Conservation (phyloP, 2,888 invertebrate genomes). For the Furcula furcula region DNA sequence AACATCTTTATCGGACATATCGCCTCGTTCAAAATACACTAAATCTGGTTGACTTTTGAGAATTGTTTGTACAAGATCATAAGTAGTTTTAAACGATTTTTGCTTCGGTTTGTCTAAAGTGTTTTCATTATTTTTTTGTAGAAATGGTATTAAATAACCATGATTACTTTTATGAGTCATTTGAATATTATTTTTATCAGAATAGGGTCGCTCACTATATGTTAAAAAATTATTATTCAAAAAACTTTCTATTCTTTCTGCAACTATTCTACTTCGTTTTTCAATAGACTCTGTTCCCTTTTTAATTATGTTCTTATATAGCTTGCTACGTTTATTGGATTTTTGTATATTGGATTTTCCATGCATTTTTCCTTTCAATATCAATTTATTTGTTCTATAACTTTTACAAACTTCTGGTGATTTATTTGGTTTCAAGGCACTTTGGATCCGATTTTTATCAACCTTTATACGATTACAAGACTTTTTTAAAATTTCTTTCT, state of each 20-base stretch:
- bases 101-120: conserved; percentile 10
- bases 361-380: conserved; percentile 15
- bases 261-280: conserved; percentile 11
- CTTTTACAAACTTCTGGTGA: no score
- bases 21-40: not conserved
- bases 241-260: conserved; percentile 19
- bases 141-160: not conserved
- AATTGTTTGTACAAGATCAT: conserved; percentile 57
- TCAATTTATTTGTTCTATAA: conserved; percentile 14
- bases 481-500: no score
- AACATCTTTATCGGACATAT: not conserved
- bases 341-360: no score
- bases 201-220: no score
- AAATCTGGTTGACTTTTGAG: conserved; percentile 29
- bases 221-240: conserved; percentile 29
- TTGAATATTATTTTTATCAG: conserved; percentile 4
- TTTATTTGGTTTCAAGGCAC: no score
- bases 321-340: no score
- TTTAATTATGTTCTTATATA: conserved; percentile 19
- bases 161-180: not conserved
- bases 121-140: conserved; percentile 5
- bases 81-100: conserved; percentile 41
- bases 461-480: no score
- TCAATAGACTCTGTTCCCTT: conserved; percentile 11
- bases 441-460: no score